Conservation (phyloP, 2,888 invertebrate species). For the Ephialtes manifestator region DNA sequence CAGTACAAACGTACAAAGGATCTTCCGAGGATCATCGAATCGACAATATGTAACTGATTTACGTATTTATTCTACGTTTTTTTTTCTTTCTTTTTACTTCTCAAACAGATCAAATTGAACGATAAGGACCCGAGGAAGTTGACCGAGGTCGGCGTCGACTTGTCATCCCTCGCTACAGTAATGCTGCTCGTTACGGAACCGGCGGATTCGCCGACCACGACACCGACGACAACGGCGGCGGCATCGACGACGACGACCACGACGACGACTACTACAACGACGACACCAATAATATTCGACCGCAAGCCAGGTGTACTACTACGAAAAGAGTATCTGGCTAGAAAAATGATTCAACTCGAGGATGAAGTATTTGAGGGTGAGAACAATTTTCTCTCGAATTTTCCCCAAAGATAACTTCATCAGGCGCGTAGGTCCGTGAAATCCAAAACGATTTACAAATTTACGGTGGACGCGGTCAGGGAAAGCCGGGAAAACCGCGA, state of each 20-base stretch:
- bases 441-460: no score
- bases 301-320: no score
- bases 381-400: neutral
- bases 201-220: constrained; percentile 55
- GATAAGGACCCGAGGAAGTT: constrained; percentile 85
- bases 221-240: constrained; percentile 25
- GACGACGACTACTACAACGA: no score
- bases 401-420: no score
- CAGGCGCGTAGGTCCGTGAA: no score
- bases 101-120: constrained; percentile 84
- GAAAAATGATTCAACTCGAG: no score
- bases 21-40: constrained; percentile 7
- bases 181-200: constrained; percentile 57
- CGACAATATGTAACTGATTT: neutral
- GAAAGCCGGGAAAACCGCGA: no score
- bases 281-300: no score
- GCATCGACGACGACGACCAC: neutral
- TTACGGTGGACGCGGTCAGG: no score
- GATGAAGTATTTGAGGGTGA: constrained; percentile 1
- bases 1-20: neutral
- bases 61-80: neutral
- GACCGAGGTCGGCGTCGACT: constrained; percentile 85
- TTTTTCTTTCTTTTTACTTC: neutral
- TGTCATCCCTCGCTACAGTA: constrained; percentile 73
- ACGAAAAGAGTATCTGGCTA: no score